A percentile compares a stretch with the other conserved stretches of the same genome.
These are phyloP conservation scores for Paracanthobrama guichenoti DNA, from an alignment of 2,113 vertebrate species.

Conservation along the genomic window DNA sequence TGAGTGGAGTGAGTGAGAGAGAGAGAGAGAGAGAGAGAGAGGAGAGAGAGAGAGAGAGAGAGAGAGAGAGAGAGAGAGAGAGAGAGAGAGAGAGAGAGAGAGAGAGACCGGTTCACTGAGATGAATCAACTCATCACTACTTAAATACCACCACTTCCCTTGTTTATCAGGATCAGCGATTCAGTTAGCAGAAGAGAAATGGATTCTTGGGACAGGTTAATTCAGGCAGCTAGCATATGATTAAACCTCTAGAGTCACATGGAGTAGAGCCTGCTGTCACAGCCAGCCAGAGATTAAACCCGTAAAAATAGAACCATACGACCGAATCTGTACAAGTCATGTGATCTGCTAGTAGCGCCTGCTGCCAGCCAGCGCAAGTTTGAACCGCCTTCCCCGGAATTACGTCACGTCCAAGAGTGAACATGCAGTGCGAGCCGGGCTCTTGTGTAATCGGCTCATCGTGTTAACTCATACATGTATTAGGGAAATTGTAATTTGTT, in stretches of 20 bases:
- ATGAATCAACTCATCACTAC: neutral
- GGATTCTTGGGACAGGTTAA: neutral
- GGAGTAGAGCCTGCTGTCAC: neutral
- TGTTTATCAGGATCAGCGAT: neutral
- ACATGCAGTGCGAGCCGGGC: neutral
- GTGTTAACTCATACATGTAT: neutral
- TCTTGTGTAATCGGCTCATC: slow-evolving; percentile 17
- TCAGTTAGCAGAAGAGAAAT: neutral
- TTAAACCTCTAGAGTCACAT: slow-evolving; percentile 18
- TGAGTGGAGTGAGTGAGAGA: too few species aligned
- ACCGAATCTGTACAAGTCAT: neutral
- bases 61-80: too few species aligned
- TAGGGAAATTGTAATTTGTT: neutral
- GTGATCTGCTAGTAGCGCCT: neutral
- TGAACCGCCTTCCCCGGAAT: slow-evolving; percentile 5
- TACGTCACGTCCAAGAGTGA: slow-evolving; percentile 9
- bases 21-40: too few species aligned
- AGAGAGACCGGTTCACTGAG: neutral
- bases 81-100: too few species aligned
- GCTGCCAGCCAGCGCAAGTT: slow-evolving; percentile 1
- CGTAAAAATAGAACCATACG: slow-evolving; percentile 2
- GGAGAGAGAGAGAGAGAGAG: too few species aligned
- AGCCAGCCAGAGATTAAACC: neutral
- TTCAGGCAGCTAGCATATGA: neutral
- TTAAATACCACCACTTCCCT: neutral